phyloP scores from a whole-genome alignment of 2,888 invertebrate genomes.

The Labia minor region DNA sequence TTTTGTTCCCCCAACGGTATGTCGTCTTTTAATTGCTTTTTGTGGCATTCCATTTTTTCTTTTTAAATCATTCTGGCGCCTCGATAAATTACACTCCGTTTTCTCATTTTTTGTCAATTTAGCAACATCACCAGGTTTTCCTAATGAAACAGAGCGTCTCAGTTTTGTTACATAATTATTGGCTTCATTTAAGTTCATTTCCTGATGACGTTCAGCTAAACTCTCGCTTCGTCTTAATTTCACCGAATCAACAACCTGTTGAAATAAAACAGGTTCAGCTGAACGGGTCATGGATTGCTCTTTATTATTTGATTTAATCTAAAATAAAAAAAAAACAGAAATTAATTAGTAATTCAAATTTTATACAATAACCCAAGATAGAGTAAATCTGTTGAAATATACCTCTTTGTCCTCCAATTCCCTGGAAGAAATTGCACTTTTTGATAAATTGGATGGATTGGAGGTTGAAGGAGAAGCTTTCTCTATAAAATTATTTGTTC shows the following conservation, averaged over 20 bases:
- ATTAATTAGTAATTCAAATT: too few species aligned
- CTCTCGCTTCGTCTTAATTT: conserved; percentile 52
- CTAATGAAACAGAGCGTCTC: conserved; percentile 49
- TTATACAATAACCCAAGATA: too few species aligned
- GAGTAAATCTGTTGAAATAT: too few species aligned
- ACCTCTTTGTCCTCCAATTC: conserved; percentile 14
- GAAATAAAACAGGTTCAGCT: background rate
- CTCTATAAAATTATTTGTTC: conserved; percentile 24
- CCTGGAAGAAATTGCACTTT: background rate
- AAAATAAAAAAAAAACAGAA: background rate
- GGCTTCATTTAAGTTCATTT: background rate
- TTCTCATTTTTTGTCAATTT: conserved; percentile 55
- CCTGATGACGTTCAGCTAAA: conserved; percentile 41
- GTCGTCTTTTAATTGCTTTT: conserved; percentile 73
- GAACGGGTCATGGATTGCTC: background rate
- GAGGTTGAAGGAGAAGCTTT: background rate
- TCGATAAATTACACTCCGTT: conserved; percentile 66
- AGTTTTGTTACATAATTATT: conserved; percentile 35
- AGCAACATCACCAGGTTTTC: background rate
- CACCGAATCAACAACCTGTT: background rate
- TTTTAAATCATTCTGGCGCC: conserved; percentile 45
- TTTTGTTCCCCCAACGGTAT: conserved; percentile 88
- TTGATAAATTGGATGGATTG: background rate
- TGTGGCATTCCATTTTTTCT: conserved; percentile 69
- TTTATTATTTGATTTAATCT: background rate